A percentile compares a stretch with the other conserved stretches of the same genome.
These are phyloP conservation scores for Ectropis grisescens DNA, from an alignment of 1,140 invertebrate genomes.

Conservation along the genomic window DNA sequence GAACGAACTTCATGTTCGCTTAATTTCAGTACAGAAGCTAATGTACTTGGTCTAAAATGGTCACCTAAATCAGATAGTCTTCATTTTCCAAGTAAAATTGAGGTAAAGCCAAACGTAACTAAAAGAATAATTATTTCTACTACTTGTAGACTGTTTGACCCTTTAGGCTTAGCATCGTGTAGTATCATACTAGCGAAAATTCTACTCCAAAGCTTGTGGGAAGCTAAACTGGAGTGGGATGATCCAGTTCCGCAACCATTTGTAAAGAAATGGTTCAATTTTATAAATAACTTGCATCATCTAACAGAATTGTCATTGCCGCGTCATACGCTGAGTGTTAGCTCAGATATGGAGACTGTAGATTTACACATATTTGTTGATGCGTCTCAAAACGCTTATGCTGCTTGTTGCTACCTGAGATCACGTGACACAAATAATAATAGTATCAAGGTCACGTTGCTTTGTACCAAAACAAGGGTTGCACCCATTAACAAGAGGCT, in stretches of 20 bases:
- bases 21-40: not conserved
- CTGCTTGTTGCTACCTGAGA: slow-evolving; percentile 1
- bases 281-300: slow-evolving; percentile 1
- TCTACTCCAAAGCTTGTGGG: slow-evolving; percentile 13
- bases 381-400: slow-evolving; percentile 1
- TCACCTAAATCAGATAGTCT: not conserved
- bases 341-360: not conserved
- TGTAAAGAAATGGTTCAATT: not conserved
- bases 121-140: slow-evolving; percentile 7
- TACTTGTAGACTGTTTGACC: slow-evolving; percentile 12
- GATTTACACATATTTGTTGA: slow-evolving; percentile 3
- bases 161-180: slow-evolving; percentile 6
- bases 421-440: not conserved
- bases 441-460: not conserved
- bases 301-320: slow-evolving; percentile 3
- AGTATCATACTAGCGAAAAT: slow-evolving; percentile 9
- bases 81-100: slow-evolving; percentile 1
- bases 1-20: too few relatives aligned
- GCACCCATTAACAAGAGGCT: slow-evolving; percentile 1
- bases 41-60: slow-evolving; percentile 3
- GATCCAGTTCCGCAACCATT: slow-evolving; percentile 3
- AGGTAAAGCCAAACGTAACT: slow-evolving; percentile 2
- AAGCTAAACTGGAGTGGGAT: slow-evolving; percentile 12
- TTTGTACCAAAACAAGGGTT: slow-evolving; percentile 5
- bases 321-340: not conserved